These are phyloP conservation scores for Junonia oenone DNA, from an alignment of 2,888 invertebrate species.

Conservation along the genomic window DNA sequence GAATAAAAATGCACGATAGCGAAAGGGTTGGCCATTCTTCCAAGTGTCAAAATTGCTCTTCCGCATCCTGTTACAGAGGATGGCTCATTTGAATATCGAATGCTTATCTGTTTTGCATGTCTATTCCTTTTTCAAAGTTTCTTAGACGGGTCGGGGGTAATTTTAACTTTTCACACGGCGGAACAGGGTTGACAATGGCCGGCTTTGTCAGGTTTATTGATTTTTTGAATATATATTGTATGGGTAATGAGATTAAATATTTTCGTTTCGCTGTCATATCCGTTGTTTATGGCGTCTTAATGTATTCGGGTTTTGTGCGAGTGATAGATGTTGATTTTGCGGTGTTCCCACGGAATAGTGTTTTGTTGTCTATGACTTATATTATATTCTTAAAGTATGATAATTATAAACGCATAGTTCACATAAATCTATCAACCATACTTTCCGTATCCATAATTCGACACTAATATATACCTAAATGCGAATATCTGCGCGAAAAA, in stretches of 20 bases:
- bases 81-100: conserved; percentile 72
- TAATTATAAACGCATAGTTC: neutral
- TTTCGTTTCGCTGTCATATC: conserved; percentile 70
- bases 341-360: conserved; percentile 25
- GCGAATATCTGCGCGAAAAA: too few relatives aligned
- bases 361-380: neutral
- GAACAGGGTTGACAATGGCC: conserved; percentile 49
- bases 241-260: conserved; percentile 76
- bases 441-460: too few relatives aligned
- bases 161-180: conserved; percentile 33
- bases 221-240: conserved; percentile 47
- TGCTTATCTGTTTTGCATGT: conserved; percentile 68
- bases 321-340: conserved; percentile 28
- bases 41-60: conserved; percentile 77
- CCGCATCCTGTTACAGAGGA: conserved; percentile 53
- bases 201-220: conserved; percentile 41
- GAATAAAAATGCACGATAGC: conserved; percentile 52
- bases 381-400: neutral
- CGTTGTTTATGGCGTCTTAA: conserved; percentile 53
- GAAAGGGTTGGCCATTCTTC: conserved; percentile 70
- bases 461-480: too few relatives aligned
- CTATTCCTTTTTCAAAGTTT: conserved; percentile 44
- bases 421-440: too few relatives aligned
- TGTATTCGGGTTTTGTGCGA: conserved; percentile 37
- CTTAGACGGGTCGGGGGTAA: conserved; percentile 26